A percentile compares a stretch with the other conserved stretches of the same genome.
phyloP scores from a whole-genome alignment of 1,140 invertebrate species.

The Drosophila trapezifrons region DNA sequence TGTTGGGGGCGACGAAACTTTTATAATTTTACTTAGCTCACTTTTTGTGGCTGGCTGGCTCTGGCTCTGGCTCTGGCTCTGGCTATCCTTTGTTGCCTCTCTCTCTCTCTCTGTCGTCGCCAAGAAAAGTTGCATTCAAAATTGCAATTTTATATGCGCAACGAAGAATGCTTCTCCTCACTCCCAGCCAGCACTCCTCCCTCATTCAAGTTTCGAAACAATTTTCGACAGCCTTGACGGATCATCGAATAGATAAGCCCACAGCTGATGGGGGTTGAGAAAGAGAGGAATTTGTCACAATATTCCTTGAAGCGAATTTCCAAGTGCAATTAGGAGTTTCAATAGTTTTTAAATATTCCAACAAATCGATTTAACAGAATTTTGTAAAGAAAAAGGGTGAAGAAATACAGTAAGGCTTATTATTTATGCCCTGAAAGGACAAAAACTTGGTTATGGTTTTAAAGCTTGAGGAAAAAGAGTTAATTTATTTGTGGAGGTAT shows the following conservation, averaged over 20 bases:
- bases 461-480: no score
- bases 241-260: slow-evolving; percentile 28
- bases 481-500: no score
- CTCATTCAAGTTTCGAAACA: slow-evolving; percentile 28
- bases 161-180: slow-evolving; percentile 18
- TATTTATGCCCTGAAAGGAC: no score
- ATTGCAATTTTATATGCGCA: slow-evolving; percentile 62
- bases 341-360: slow-evolving; percentile 13
- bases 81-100: slow-evolving; percentile 12
- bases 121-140: slow-evolving; percentile 48
- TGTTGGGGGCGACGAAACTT: slow-evolving; percentile 36
- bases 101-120: slow-evolving; percentile 10
- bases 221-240: slow-evolving; percentile 34
- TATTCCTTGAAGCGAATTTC: neutral
- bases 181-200: neutral
- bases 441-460: no score
- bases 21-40: slow-evolving; percentile 61
- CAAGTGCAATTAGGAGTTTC: slow-evolving; percentile 22
- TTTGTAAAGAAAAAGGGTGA: neutral
- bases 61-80: slow-evolving; percentile 7
- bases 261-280: neutral
- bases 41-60: slow-evolving; percentile 31
- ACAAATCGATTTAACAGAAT: slow-evolving; percentile 10
- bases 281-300: slow-evolving; percentile 1
- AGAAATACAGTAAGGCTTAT: no score